These are phyloP conservation scores for Patella pellucida DNA, from an alignment of 2,888 invertebrate species.

Conservation along the genomic window DNA sequence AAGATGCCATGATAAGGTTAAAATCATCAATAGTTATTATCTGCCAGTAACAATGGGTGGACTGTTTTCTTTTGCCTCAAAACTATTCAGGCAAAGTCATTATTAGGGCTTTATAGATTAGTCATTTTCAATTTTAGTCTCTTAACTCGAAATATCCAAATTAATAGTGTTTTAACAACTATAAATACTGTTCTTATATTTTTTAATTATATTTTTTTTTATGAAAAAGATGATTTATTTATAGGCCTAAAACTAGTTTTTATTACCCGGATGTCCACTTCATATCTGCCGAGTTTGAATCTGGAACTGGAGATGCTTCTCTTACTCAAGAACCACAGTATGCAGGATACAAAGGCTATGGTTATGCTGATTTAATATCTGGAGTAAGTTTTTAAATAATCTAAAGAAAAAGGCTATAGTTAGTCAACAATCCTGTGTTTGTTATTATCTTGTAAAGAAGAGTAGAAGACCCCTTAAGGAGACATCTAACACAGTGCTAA, in stretches of 20 bases:
- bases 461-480: too few species aligned
- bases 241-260: conserved; percentile 35
- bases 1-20: too few species aligned
- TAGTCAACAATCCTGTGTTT: not conserved
- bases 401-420: not conserved
- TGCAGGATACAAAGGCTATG: conserved; percentile 38
- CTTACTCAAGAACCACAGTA: conserved; percentile 20
- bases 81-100: too few species aligned
- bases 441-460: too few species aligned
- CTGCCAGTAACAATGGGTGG: too few species aligned
- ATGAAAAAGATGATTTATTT: conserved; percentile 6
- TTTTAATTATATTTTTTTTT: not conserved
- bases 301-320: not conserved
- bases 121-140: too few species aligned
- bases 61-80: too few species aligned
- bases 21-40: too few species aligned
- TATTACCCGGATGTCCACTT: conserved; percentile 47
- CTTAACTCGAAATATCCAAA: too few species aligned
- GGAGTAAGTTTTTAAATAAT: conserved; percentile 19
- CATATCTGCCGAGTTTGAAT: conserved; percentile 43
- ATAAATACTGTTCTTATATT: not conserved
- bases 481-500: too few species aligned
- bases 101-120: too few species aligned
- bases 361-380: conserved; percentile 31
- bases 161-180: not conserved